phyloP scores from a whole-genome alignment of 2,888 invertebrate genomes.

The Melinaea menophilus region DNA sequence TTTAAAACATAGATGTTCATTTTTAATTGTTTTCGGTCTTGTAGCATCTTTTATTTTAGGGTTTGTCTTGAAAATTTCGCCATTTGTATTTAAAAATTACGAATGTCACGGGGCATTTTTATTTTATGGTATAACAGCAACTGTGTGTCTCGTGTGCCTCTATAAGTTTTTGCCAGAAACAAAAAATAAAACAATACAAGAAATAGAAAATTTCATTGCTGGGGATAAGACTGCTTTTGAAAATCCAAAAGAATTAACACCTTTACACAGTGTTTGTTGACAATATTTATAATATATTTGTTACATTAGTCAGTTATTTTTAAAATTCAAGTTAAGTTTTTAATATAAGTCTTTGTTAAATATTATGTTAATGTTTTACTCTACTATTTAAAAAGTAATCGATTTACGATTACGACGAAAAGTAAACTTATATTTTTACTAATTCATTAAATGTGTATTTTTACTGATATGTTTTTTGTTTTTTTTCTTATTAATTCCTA shows the following conservation, averaged over 20 bases:
- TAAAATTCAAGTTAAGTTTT: no score
- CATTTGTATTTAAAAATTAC: constrained; percentile 33
- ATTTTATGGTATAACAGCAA: constrained; percentile 26
- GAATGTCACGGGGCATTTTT: constrained; percentile 36
- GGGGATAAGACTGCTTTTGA: not conserved
- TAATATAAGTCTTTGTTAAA: no score
- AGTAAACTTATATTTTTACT: no score
- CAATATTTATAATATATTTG: not conserved
- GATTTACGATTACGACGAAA: no score
- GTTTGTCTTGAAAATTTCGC: constrained; percentile 38
- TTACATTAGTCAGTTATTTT: no score
- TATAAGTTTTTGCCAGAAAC: constrained; percentile 33
- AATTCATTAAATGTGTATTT: no score
- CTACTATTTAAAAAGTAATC: no score
- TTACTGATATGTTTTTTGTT: no score
- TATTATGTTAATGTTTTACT: no score
- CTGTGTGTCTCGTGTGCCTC: constrained; percentile 19
- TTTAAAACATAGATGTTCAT: constrained; percentile 9
- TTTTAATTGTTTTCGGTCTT: constrained; percentile 6
- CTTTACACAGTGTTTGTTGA: not conserved
- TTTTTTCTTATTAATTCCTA: no score
- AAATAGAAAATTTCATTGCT: constrained; percentile 29
- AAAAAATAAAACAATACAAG: constrained; percentile 35
- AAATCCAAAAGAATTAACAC: not conserved
- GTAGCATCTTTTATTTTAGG: constrained; percentile 13